These are phyloP conservation scores for Paralvinella palmiformis DNA, from an alignment of 1,140 invertebrate genomes.

Conservation along the genomic window DNA sequence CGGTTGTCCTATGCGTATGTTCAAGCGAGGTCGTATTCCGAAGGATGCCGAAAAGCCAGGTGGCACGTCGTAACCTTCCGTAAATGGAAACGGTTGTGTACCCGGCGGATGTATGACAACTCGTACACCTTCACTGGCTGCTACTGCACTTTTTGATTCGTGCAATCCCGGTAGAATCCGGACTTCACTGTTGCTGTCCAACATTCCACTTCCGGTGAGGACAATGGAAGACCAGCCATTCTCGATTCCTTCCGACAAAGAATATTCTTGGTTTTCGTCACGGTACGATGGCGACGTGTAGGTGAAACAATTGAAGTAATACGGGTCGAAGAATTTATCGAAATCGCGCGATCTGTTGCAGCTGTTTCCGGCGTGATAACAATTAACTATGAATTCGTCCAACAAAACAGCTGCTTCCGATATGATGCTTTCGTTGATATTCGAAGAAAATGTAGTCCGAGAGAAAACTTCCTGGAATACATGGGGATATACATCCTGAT, in stretches of 20 bases:
- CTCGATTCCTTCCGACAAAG: slow-evolving; percentile 16
- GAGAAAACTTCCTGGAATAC: slow-evolving; percentile 18
- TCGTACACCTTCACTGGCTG: slow-evolving; percentile 32
- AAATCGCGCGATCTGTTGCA: slow-evolving; percentile 11
- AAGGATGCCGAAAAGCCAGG: slow-evolving; percentile 36
- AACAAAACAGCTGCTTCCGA: slow-evolving; percentile 11
- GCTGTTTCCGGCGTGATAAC: slow-evolving; percentile 11
- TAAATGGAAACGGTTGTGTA: slow-evolving; percentile 44
- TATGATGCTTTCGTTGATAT: slow-evolving; percentile 5
- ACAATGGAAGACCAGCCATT: slow-evolving; percentile 18
- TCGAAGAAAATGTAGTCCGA: slow-evolving; percentile 12
- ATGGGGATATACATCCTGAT: slow-evolving; percentile 4
- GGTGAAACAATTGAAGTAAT: slow-evolving; percentile 20
- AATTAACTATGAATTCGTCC: slow-evolving; percentile 16
- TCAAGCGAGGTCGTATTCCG: slow-evolving; percentile 17
- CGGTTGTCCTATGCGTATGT: slow-evolving; percentile 14
- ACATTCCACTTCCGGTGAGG: slow-evolving; percentile 14
- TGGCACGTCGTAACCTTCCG: slow-evolving; percentile 44
- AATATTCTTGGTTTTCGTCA: background rate
- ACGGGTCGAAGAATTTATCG: slow-evolving; percentile 13
- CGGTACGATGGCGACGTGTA: slow-evolving; percentile 7
- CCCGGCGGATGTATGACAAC: slow-evolving; percentile 44
- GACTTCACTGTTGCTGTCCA: slow-evolving; percentile 12
- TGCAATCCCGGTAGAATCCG: slow-evolving; percentile 16
- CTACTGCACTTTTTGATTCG: slow-evolving; percentile 14